Conservation (phyloP, 2,888 invertebrate species). For the Spodoptera littoralis region DNA sequence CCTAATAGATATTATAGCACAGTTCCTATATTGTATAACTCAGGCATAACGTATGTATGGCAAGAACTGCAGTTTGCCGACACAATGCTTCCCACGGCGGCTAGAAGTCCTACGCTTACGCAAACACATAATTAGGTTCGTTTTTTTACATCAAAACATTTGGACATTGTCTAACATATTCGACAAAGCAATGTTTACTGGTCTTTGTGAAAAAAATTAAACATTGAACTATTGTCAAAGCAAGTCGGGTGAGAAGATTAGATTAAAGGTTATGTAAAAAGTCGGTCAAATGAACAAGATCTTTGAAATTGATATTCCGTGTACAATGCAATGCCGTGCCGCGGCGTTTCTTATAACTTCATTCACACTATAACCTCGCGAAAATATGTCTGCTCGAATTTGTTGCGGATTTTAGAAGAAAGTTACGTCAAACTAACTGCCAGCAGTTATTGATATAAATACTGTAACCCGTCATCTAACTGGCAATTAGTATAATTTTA, state of each 20-base stretch:
- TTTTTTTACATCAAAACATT: constrained; percentile 71
- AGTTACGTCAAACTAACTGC: constrained; percentile 33
- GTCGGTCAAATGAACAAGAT: constrained; percentile 58
- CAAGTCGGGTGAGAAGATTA: constrained; percentile 58
- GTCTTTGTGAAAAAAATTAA: constrained; percentile 66
- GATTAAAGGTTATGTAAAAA: constrained; percentile 59
- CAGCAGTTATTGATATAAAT: constrained; percentile 41
- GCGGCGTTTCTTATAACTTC: constrained; percentile 43
- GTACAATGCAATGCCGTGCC: constrained; percentile 53
- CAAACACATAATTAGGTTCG: constrained; percentile 78
- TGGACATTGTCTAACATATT: constrained; percentile 74
- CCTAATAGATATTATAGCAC: constrained; percentile 60
- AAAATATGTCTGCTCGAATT: constrained; percentile 16
- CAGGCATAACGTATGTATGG: constrained; percentile 68
- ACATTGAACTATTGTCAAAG: constrained; percentile 63
- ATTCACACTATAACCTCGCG: constrained; percentile 37
- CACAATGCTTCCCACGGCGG: constrained; percentile 72
- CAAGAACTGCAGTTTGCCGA: constrained; percentile 63
- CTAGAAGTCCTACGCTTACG: constrained; percentile 72
- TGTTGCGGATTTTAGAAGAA: constrained; percentile 38
- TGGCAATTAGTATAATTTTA: constrained; percentile 54
- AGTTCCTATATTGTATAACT: constrained; percentile 79
- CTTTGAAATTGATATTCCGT: constrained; percentile 51
- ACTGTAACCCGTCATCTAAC: constrained; percentile 39
- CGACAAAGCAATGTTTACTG: constrained; percentile 71